Evolutionary conservation across 2,113 vertebrate species (phyloP), one percentile per base, ranked within the genome.

Genomic region (Oreotrochilus melanogaster): DNA sequence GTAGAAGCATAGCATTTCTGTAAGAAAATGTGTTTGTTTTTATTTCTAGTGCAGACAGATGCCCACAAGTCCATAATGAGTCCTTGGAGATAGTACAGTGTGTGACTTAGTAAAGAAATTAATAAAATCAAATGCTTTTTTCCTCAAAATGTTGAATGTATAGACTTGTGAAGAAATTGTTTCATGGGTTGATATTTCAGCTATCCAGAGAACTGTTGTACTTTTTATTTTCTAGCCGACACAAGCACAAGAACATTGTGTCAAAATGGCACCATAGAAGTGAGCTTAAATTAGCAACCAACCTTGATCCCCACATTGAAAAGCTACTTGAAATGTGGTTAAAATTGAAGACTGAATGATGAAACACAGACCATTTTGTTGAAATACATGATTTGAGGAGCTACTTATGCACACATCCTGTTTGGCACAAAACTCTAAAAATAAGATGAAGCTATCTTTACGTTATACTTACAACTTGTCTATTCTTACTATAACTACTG

Each of bases 21-120:
- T 39, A 85, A 82, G 56, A 74, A 95, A 87, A 91, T 56, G 17
- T 54, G 22, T 61, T 92, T 87, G 51, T 60, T 89, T 80, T 89
- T 84, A 76, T 91, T 94, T 75, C 82, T 43, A 82, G 28, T 61
- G 73, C 27, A 85, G 71, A 57, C 30, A 39, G 75, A 88, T 61
- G 53, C n/a, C 47, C 65, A 86, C 31, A 78, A 95, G n/a, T 37
- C 48, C 35, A 48, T 78, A 86, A 86, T 50, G 56, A 42, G 72
- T 51, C 73, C 37, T 91, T 91, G 80, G 76, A 84, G 25, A 76
- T 37, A 61, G n/a, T 47, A 78, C 4, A 85, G 60, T 75, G 19
- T 58, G n/a, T 91, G 86, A 50, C 56, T 73, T 86, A 37, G 33
- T 53, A 75, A 93, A 57, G 23, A 96, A 83, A 83, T 62, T 11